Evolutionary conservation across 1,140 invertebrate genomes (phyloP), one percentile per base, ranked within the genome.

Genomic region (Drosophila pectinifera): DNA sequence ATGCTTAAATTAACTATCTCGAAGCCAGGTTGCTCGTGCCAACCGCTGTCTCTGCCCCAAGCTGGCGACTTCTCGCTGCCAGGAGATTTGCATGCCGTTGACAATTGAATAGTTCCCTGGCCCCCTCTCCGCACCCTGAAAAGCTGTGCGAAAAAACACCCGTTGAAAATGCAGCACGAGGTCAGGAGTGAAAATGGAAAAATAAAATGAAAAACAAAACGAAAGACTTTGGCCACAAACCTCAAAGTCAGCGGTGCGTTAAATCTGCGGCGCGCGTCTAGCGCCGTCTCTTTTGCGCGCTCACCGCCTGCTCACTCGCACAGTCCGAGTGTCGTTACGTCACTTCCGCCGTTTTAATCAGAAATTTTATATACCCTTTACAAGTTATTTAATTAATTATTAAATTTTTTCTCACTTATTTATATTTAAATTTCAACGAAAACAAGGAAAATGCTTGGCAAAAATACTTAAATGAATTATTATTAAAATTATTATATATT

Each of bases 171-270:
- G 51, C 78, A 73, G 82, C 73, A 81, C 82, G 82, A 85, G 82
- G 82, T 86, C 82, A 62, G 43, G 24, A 70, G 45, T 61, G 46
- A 49, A 22, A 55, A 38, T 31, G 41, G 31, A 5, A 58, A 16
- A 14, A 8, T 59, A 56, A 36, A 16, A n/a, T 49, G 59, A 16
- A n/a, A 59, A 70, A 58, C 28, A 78, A 67, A 84, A 84, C 78
- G 69, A 85, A 85, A 85, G 82, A 85, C 82, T 85, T 85, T 88
- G 78, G 78, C 56, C 83, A 88, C 82, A 82, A 85, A 85, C 82
- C 72, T 78, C 56, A 28, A 34, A 59, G 38, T 53, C 82, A 81
- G 69, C 64, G 82, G 55, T 78, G 82, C 82, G 74, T 86, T 72
- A 75, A 81, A 81, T 55, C 67, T 58, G 78, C 64, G 42, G 56